A percentile compares a stretch with the other conserved stretches of the same genome.
Evolutionary conservation across 2,888 invertebrate species (phyloP).

Genomic region (Philereme transversata): DNA sequence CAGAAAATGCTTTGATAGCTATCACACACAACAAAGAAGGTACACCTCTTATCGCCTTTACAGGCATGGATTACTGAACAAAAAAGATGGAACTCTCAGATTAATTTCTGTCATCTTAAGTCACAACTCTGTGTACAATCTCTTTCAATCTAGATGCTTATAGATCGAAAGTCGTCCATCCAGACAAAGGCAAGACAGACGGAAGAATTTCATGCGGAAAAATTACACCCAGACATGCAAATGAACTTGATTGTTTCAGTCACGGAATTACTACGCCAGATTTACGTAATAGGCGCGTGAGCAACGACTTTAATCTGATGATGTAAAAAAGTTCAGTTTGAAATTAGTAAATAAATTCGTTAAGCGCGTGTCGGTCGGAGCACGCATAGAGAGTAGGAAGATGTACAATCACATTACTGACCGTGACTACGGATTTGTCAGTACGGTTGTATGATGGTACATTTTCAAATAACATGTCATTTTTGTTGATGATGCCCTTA

Average conservation of each 20-base stretch:
- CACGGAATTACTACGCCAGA: conserved; percentile 52
- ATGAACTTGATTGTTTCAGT: conserved; percentile 58
- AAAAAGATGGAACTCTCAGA: neutral
- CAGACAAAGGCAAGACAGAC: conserved; percentile 64
- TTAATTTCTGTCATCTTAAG: conserved; percentile 11
- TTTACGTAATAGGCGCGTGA: conserved; percentile 36
- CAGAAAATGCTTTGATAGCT: too few species aligned
- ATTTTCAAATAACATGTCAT: too few species aligned
- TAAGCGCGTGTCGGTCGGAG: too few species aligned
- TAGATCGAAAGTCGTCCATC: conserved; percentile 32
- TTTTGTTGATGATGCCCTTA: too few species aligned
- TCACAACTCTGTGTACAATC: conserved; percentile 7
- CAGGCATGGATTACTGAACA: neutral
- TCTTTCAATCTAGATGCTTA: conserved; percentile 19
- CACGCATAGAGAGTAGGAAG: too few species aligned
- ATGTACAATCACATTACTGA: too few species aligned
- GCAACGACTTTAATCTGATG: conserved; percentile 33
- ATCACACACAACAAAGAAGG: too few species aligned
- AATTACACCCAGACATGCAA: conserved; percentile 63
- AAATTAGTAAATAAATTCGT: too few species aligned
- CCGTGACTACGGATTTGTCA: too few species aligned
- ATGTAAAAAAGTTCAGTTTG: conserved; percentile 16
- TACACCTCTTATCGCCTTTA: neutral
- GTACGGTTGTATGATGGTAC: too few species aligned
- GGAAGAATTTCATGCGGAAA: conserved; percentile 54